Base-by-base conservation (phyloP, 1,140 invertebrate species). In the Bombus picipes region DNA sequence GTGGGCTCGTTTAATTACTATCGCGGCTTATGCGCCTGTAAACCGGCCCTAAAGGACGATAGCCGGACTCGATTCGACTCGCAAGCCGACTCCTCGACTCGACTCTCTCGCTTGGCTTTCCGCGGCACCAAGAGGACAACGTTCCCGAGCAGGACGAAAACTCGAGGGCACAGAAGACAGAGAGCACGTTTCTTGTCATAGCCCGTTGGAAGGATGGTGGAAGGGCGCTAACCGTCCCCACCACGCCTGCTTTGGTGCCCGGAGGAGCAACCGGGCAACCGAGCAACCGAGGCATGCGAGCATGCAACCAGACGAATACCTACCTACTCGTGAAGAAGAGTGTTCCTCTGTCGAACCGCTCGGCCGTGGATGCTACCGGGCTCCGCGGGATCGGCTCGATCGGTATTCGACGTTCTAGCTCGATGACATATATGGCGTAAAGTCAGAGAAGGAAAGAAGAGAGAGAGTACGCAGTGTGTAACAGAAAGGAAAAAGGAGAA, bases 401-500 rank as follows among this genome's bases (percentile, higher is more conserved):
- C 87, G 87, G 87, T 83, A 83, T 87, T 80, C 79, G 74, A 43
- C 87, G 78, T 79, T 76, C 88, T 89, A 89, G 74, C 85, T 85
- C 87, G 88, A 89, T 89, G 83, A 88, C 88, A 80, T 88, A 88
- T 88, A 88, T 88, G 88, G 88, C 87, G 85, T 85, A 81, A 89
- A 86, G 37, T 2, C 18, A 12, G 22, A 15, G 39, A 8, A 41
- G 25, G 25, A 13, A 2, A 22, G 47, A 22, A 53, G 18, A 53
- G 47, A 53, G 34, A 15, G 18, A 37, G 34, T 18, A 34, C 22
- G 2, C 5, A 34, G 34, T 9, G 47, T 12, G 59, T 28, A 62
- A 62, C 32, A 32, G 32, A 66, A 65, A 62, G 43, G 32, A 66
- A 65, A 43, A 43, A 34, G 62, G 70, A 71, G 37, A 8, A 6